Percentiles rank a stretch among this genome's conserved stretches.
phyloP scores from a whole-genome alignment of 2,113 vertebrate species.

The Engraulis encrasicolus region DNA sequence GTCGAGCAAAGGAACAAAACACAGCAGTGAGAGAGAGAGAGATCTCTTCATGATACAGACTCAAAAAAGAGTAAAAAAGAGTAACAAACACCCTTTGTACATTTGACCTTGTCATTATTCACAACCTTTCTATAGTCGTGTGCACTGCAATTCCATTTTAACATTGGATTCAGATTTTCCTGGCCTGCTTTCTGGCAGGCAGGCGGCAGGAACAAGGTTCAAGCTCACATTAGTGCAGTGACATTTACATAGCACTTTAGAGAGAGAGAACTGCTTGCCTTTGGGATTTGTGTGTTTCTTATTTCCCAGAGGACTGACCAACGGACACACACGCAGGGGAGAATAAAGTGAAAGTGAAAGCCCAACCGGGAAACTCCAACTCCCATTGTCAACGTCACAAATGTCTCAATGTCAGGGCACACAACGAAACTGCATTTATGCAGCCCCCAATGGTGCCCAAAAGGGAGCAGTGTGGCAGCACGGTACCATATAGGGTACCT shows the following conservation, averaged over 20 bases:
- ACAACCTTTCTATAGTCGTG: not conserved
- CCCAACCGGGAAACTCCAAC: too few species aligned
- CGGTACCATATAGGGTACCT: too few species aligned
- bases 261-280: not conserved
- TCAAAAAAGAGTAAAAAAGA: not conserved
- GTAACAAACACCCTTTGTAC: not conserved
- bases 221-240: not conserved
- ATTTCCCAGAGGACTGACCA: not conserved
- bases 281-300: not conserved
- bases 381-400: too few species aligned
- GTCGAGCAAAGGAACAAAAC: not conserved
- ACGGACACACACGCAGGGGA: not conserved
- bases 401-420: too few species aligned
- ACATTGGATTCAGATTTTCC: not conserved
- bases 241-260: not conserved
- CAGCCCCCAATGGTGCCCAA: too few species aligned
- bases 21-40: not conserved
- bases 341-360: too few species aligned
- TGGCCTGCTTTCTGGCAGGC: not conserved
- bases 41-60: not conserved
- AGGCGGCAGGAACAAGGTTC: not conserved
- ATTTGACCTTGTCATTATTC: not conserved
- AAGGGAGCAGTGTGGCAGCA: too few species aligned
- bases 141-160: not conserved
- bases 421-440: too few species aligned